phyloP scores from a whole-genome alignment of 1,140 invertebrate species.

The Anoplolepis gracilipes region DNA sequence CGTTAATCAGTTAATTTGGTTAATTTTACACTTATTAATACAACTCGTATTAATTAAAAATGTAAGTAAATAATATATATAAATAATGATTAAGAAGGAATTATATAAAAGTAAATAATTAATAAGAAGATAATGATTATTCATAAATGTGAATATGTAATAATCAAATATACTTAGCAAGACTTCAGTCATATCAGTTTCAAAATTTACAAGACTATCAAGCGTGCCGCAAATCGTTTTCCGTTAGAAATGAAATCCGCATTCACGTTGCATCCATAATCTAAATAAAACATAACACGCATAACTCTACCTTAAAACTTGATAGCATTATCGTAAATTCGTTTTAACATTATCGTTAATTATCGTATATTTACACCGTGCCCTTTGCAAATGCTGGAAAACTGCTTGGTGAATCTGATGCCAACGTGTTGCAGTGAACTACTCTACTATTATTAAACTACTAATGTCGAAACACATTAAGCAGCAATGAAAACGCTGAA shows the following conservation, averaged over 20 bases:
- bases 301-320: neutral
- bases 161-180: neutral
- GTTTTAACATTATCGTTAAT: slow-evolving; percentile 24
- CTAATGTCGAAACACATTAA: slow-evolving; percentile 41
- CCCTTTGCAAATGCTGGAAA: neutral
- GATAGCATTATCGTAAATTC: neutral
- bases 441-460: neutral
- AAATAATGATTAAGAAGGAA: slow-evolving; percentile 6
- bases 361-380: neutral
- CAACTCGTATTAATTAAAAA: neutral
- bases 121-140: slow-evolving; percentile 6
- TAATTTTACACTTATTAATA: neutral
- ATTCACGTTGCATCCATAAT: neutral
- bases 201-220: slow-evolving; percentile 7
- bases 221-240: slow-evolving; percentile 11
- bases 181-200: slow-evolving; percentile 8
- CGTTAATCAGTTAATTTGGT: too few relatives aligned
- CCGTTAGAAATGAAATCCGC: neutral
- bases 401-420: neutral
- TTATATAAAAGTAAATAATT: slow-evolving; percentile 9
- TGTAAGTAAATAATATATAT: neutral
- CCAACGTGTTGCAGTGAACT: neutral
- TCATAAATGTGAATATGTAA: slow-evolving; percentile 2
- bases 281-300: neutral
- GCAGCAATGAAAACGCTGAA: neutral